phyloP scores from a whole-genome alignment of 1,140 invertebrate genomes.

The Mycetomoellerius zeteki region DNA sequence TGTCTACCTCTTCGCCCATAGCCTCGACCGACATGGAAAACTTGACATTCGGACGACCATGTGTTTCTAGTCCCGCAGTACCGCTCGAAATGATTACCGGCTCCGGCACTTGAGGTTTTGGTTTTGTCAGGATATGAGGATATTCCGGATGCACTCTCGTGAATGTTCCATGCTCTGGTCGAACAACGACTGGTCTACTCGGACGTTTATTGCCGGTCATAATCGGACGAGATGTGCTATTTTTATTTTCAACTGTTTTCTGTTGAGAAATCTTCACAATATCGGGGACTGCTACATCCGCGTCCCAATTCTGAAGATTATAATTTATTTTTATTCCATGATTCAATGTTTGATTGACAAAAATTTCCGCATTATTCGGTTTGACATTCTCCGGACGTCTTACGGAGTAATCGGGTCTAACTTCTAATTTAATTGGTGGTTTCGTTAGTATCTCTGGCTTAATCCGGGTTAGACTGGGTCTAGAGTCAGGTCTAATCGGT shows the following conservation, averaged over 20 bases:
- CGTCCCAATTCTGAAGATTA: slow-evolving; percentile 52
- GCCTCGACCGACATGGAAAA: slow-evolving; percentile 82
- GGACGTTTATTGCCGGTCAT: slow-evolving; percentile 29
- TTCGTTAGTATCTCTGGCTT: slow-evolving; percentile 72
- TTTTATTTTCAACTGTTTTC: slow-evolving; percentile 4
- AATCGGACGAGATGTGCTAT: slow-evolving; percentile 22
- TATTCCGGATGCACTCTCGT: slow-evolving; percentile 82
- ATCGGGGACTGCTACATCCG: background rate
- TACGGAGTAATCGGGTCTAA: slow-evolving; percentile 21
- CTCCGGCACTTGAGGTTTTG: slow-evolving; percentile 79
- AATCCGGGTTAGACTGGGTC: slow-evolving; percentile 53
- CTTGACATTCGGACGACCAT: slow-evolving; percentile 75
- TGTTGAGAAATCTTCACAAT: slow-evolving; percentile 35
- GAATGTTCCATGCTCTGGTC: slow-evolving; percentile 65
- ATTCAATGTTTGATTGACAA: slow-evolving; percentile 44
- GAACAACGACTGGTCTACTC: background rate
- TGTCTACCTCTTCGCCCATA: slow-evolving; percentile 79
- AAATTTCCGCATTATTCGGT: slow-evolving; percentile 9
- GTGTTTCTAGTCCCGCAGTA: slow-evolving; percentile 71
- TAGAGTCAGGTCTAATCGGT: slow-evolving; percentile 65
- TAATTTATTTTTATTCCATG: slow-evolving; percentile 38
- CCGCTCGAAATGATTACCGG: slow-evolving; percentile 81
- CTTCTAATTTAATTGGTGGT: slow-evolving; percentile 57
- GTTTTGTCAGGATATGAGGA: slow-evolving; percentile 83
- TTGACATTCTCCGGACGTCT: slow-evolving; percentile 26